Evolutionary conservation across 1,140 invertebrate genomes (phyloP).

Genomic region (Anastrepha obliqua): DNA sequence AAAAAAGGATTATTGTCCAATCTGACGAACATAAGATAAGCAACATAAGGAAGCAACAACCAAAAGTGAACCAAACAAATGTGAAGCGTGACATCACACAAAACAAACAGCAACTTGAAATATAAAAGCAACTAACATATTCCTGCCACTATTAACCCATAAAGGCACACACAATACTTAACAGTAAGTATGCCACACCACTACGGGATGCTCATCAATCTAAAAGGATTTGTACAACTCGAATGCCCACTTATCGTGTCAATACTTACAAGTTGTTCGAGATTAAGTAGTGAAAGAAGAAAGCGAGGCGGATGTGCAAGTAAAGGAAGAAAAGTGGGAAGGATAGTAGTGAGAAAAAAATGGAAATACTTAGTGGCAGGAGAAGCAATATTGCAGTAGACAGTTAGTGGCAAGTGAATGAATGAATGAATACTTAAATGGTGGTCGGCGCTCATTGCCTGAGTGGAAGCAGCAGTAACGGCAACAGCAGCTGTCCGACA

Average conservation of each 20-base stretch:
- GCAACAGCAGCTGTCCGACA: not conserved
- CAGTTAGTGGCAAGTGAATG: not conserved
- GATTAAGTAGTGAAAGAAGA: constrained; percentile 1
- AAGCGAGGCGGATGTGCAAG: not conserved
- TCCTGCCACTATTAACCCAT: constrained; percentile 5
- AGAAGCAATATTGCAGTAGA: not conserved
- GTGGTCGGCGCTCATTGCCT: not conserved
- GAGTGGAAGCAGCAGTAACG: not conserved
- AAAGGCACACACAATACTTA: not conserved
- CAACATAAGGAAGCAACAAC: not conserved
- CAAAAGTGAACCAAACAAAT: not conserved
- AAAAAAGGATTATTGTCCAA: constrained; percentile 10
- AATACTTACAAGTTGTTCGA: constrained; percentile 45
- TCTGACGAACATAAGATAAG: not conserved
- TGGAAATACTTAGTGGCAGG: not conserved
- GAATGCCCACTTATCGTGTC: constrained; percentile 37
- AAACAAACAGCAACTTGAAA: not conserved
- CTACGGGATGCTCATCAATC: constrained; percentile 23
- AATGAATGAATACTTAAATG: not conserved
- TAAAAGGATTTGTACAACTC: constrained; percentile 50
- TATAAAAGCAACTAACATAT: not conserved
- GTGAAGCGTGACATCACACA: not conserved
- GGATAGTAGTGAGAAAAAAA: too few species aligned
- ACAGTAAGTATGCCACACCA: not conserved
- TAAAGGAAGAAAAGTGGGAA: not conserved